Conservation (phyloP, 1,140 invertebrate genomes). For the Epicauta chinensis region DNA sequence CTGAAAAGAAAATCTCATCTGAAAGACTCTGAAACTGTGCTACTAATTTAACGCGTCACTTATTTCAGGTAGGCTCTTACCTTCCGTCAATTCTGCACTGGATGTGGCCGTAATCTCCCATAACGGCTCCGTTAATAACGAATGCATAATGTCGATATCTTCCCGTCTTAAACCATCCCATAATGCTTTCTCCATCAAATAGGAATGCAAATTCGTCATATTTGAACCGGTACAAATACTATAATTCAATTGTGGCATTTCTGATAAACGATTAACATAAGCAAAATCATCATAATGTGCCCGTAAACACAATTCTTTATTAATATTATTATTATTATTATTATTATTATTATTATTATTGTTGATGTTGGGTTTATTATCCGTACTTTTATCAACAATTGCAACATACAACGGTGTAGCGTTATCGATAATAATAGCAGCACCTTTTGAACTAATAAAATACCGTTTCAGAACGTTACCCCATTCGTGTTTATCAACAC, state of each 20-base stretch:
- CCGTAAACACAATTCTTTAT: slow-evolving; percentile 63
- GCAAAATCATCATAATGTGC: slow-evolving; percentile 72
- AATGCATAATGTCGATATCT: slow-evolving; percentile 65
- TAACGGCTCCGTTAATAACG: slow-evolving; percentile 71
- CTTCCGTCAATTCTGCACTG: slow-evolving; percentile 57
- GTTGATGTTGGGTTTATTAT: slow-evolving; percentile 28
- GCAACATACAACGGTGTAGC: slow-evolving; percentile 73
- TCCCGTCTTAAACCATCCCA: slow-evolving; percentile 75
- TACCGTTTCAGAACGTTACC: slow-evolving; percentile 75
- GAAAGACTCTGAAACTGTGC: too few relatives aligned
- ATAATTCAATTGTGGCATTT: slow-evolving; percentile 68
- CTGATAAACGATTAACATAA: slow-evolving; percentile 60
- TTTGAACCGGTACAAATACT: slow-evolving; percentile 70
- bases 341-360: too few relatives aligned
- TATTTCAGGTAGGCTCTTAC: too few relatives aligned
- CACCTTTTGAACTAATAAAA: slow-evolving; percentile 78
- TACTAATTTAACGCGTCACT: too few relatives aligned
- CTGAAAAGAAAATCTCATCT: too few relatives aligned
- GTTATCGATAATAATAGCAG: slow-evolving; percentile 68
- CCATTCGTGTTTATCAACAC: slow-evolving; percentile 68
- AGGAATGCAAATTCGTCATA: slow-evolving; percentile 67
- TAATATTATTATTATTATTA: slow-evolving; percentile 36
- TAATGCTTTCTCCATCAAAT: slow-evolving; percentile 64
- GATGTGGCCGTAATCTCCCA: slow-evolving; percentile 71
- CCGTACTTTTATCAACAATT: slow-evolving; percentile 48